Base-by-base conservation (phyloP, 2,888 invertebrate genomes). In the Leptura quadrifasciata region DNA sequence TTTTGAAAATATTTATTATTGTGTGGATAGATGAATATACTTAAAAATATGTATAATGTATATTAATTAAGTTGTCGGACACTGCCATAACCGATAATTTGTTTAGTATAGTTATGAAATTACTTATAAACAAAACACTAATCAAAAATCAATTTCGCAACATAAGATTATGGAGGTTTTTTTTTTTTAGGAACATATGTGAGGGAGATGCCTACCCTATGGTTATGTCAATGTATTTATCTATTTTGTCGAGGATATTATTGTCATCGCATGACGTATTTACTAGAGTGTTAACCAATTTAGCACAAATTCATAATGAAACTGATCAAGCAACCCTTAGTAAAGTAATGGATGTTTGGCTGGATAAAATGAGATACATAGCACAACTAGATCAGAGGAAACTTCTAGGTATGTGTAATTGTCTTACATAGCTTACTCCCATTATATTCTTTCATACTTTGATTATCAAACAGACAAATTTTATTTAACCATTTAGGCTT, bases 311-410 rank as follows among this genome's bases (percentile, higher is more conserved):
- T 0, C 83, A 90, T 10, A 86, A 87, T 2, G 91, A 91, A 69
- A 90, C 88, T 75, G 93, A 94, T 4, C 92, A 93, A 75, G 91
- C 92, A 75, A 93, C 96, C 70, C 89, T 97, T 67, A 92, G 92
- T 65, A 92, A 92, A 83, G 91, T 97, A 35, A 89, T 97, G 64
- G 93, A 94, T 80, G 92, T 94, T 0, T 97, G 96, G 95, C 91
- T 96, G 8, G 92, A 93, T 79, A 94, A 94, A 88, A 95, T 97
- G 93, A 93, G 94, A 54, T 90, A 93, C 70, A 93, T 96, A 2
- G 93, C 95, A 0, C 95, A 95, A 81, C 91, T 93, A 9, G 96
- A 96, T 85, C 92, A 95, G 88, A 93, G 95, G 85, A 98, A 98
- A 89, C 91, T 98, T 35, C 92, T 96, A 80, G 94, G 94, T 89